Percentiles rank a stretch among this genome's conserved stretches.
phyloP scores from a whole-genome alignment of 1,140 invertebrate genomes.

The Papilio polyxenes region DNA sequence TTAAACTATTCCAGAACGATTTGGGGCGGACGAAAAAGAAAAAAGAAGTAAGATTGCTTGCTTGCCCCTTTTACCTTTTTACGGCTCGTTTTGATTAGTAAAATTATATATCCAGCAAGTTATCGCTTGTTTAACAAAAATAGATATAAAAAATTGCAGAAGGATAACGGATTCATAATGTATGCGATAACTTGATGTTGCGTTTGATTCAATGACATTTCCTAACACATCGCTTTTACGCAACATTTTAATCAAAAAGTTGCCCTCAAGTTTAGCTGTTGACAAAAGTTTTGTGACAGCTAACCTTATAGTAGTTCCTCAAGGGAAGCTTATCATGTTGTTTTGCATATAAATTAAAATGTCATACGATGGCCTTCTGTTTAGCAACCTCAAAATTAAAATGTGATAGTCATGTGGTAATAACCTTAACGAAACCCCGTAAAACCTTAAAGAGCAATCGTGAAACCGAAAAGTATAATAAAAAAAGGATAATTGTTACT shows the following conservation, averaged over 20 bases:
- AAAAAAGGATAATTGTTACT: not conserved
- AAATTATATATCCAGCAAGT: slow-evolving; percentile 66
- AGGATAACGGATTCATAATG: slow-evolving; percentile 62
- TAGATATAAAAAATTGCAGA: slow-evolving; percentile 47
- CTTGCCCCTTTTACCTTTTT: slow-evolving; percentile 79
- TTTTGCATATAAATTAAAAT: slow-evolving; percentile 61
- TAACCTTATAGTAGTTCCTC: slow-evolving; percentile 65
- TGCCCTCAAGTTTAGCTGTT: slow-evolving; percentile 71
- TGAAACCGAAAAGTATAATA: not conserved
- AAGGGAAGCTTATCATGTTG: slow-evolving; percentile 71
- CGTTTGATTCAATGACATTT: slow-evolving; percentile 71
- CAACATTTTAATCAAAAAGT: slow-evolving; percentile 61
- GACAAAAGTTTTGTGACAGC: slow-evolving; percentile 53
- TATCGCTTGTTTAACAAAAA: slow-evolving; percentile 74
- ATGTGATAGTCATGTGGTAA: slow-evolving; percentile 1
- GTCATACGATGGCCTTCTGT: slow-evolving; percentile 1
- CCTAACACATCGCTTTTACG: slow-evolving; percentile 77
- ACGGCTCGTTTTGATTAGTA: slow-evolving; percentile 76
- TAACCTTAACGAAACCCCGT: not conserved
- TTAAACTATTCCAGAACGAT: slow-evolving; percentile 88
- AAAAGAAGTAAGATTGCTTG: slow-evolving; percentile 94
- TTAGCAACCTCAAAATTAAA: not conserved
- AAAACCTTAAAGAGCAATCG: not conserved
- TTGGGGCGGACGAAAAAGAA: slow-evolving; percentile 97
- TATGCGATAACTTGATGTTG: slow-evolving; percentile 75